Conservation (phyloP, 2,113 vertebrate genomes). For the Poecile atricapillus region DNA sequence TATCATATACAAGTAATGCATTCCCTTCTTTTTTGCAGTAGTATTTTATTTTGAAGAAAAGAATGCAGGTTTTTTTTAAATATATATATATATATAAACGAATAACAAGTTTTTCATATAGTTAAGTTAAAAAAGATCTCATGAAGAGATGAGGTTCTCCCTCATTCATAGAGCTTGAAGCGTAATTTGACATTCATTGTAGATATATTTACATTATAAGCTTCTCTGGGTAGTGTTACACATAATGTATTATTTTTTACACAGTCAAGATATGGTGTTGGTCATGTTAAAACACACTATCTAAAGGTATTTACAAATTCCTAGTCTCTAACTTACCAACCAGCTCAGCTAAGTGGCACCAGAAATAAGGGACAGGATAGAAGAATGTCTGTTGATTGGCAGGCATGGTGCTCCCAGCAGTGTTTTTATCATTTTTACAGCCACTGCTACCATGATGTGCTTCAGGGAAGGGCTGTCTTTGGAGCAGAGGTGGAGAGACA, state of each 20-base stretch:
- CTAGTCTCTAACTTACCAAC: neutral
- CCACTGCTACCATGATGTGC: neutral
- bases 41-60: conserved; percentile 47
- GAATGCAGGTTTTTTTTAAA: neutral
- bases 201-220: conserved; percentile 65
- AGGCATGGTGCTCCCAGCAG: neutral
- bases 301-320: conserved; percentile 28
- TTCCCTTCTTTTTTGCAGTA: neutral
- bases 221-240: conserved; percentile 18
- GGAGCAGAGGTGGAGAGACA: neutral
- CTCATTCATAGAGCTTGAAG: neutral
- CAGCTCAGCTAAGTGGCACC: conserved; percentile 3
- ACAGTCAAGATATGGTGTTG: neutral
- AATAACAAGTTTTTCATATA: conserved; percentile 16
- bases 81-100: neutral
- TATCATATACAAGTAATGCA: neutral
- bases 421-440: neutral
- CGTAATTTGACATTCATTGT: conserved; percentile 55
- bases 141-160: conserved; percentile 14
- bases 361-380: neutral
- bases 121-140: conserved; percentile 33
- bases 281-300: conserved; percentile 38
- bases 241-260: conserved; percentile 9
- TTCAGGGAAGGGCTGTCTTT: conserved; percentile 12
- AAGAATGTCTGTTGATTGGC: neutral